Evolutionary conservation across 1,140 invertebrate genomes (phyloP), one percentile per base, ranked within the genome.

Genomic region (Carposina sasakii): DNA sequence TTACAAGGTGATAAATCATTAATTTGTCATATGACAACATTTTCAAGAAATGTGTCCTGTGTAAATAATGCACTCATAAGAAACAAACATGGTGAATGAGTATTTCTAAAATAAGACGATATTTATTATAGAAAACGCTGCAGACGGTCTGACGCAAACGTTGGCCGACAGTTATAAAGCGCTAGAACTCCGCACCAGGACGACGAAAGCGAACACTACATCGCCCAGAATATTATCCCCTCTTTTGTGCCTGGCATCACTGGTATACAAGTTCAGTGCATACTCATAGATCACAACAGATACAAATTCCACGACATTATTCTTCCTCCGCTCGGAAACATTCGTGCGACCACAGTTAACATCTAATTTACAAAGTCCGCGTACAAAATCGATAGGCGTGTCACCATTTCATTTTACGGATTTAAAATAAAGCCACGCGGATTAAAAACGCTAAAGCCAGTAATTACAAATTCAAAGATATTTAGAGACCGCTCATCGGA

Each of bases 161-260:
- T 50, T 68, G 67, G 71, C 66, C 66, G 78, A 82, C 78, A 82
- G 76, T 70, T 79, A 82, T 76, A 78, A 82, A 81, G 76, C 65
- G 71, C 34, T 72, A 65, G 69, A 69, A 67, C 67, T 65, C 54
- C 61, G 67, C 71, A 72, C 65, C 60, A 62, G 69, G 71, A 68
- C 51, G 61, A 58, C 63, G 46, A 15, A 36, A 30, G 36, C 49
- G 66, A 69, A 75, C 62, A 65, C 62, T 65, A 75, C 60, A 62
- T 61, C 50, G 40, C 43, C 52, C 39, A 54, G 49, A 52, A 67
- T 69, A 72, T 57, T 63, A 54, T 62, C 40, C 55, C 65, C 56
- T 57, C 61, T 55, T 52, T 61, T 57, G 52, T 51, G 53, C 43
- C 46, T 48, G 52, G 52, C 55, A 56, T 57, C 48, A 49, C 46